These are phyloP conservation scores for Stegodyphus dumicola DNA, from an alignment of 1,140 invertebrate species.

Conservation along the genomic window DNA sequence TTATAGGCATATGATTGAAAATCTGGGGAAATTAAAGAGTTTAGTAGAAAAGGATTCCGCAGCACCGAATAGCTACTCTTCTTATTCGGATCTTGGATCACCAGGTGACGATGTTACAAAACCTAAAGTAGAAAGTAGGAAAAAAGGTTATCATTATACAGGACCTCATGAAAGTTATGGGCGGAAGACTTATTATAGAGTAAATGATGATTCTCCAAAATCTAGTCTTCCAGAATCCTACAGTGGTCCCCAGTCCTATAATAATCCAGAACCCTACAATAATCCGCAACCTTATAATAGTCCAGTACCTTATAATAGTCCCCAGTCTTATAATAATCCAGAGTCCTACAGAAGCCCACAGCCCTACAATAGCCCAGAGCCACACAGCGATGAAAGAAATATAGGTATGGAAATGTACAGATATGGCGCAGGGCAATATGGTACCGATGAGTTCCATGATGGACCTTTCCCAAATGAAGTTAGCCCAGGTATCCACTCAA, in stretches of 20 bases:
- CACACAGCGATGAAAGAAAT: neutral
- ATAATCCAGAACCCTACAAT: neutral
- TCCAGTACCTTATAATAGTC: neutral
- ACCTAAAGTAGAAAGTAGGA: neutral
- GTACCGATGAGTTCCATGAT: conserved; percentile 34
- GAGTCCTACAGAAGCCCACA: neutral
- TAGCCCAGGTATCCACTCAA: neutral
- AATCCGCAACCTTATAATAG: neutral
- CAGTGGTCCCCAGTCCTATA: neutral
- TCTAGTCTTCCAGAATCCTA: neutral
- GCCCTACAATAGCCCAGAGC: neutral
- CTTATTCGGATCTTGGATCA: neutral
- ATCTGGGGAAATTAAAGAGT: conserved; percentile 23
- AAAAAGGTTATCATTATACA: conserved; percentile 46
- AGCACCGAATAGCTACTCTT: neutral
- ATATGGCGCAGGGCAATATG: conserved; percentile 34
- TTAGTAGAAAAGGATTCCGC: neutral
- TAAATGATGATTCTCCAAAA: neutral
- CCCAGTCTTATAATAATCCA: neutral
- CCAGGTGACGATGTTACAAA: neutral
- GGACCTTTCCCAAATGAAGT: conserved; percentile 42
- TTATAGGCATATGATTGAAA: neutral
- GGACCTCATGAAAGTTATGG: conserved; percentile 41
- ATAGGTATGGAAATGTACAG: conserved; percentile 30
- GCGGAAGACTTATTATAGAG: conserved; percentile 33